These are phyloP conservation scores for Oriolus oriolus DNA, from an alignment of 2,113 vertebrate genomes.

Conservation along the genomic window DNA sequence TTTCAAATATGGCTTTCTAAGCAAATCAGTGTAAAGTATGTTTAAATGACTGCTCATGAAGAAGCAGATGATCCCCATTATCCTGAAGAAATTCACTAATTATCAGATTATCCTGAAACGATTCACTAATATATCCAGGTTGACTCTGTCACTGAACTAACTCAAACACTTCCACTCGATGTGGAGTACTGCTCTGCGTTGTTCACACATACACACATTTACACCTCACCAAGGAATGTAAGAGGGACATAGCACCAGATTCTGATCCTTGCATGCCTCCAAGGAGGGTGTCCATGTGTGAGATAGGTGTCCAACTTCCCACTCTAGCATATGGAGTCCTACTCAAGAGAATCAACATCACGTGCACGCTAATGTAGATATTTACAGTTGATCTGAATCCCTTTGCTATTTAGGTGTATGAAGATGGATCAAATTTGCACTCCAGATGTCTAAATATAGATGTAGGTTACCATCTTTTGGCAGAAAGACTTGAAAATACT, in stretches of 20 bases:
- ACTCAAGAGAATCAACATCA: not conserved
- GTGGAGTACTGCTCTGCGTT: not conserved
- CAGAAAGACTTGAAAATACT: not conserved
- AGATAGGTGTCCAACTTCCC: not conserved
- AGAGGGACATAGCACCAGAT: not conserved
- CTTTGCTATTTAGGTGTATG: not conserved
- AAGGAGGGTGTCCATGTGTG: not conserved
- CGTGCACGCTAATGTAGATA: not conserved
- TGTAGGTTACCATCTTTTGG: not conserved
- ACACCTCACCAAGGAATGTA: not conserved
- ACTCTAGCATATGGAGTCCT: not conserved
- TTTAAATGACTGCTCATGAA: not conserved
- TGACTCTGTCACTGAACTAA: not conserved
- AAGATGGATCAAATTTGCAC: not conserved
- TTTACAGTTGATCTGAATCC: not conserved
- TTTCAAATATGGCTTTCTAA: not conserved
- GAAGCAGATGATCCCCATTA: not conserved
- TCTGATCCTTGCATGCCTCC: not conserved
- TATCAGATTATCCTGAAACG: not conserved
- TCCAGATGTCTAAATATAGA: not conserved
- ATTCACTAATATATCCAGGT: not conserved
- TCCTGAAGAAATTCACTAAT: not conserved
- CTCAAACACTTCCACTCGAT: fast-evolving
- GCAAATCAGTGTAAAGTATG: not conserved
- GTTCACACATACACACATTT: not conserved